phyloP scores from a whole-genome alignment of 2,888 invertebrate species.

The Lydus trimaculatus region DNA sequence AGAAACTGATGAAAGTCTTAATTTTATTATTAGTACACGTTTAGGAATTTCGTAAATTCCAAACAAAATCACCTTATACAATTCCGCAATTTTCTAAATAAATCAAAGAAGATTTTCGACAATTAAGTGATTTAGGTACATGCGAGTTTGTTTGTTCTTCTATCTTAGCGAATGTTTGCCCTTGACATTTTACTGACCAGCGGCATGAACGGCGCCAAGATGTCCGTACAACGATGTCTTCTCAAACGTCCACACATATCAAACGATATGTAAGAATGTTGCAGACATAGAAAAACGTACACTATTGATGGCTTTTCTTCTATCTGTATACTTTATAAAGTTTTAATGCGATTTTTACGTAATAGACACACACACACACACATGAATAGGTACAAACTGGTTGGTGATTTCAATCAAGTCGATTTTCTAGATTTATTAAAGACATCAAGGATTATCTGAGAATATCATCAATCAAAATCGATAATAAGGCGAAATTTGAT shows the following conservation, averaged over 20 bases:
- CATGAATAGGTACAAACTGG: too few relatives aligned
- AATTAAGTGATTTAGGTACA: slow-evolving; percentile 39
- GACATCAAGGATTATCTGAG: background rate
- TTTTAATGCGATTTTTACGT: background rate
- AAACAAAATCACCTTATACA: too few relatives aligned
- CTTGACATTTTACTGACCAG: slow-evolving; percentile 52
- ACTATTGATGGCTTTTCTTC: background rate
- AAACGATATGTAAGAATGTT: slow-evolving; percentile 2
- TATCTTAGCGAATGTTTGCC: slow-evolving; percentile 48
- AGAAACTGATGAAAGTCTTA: background rate
- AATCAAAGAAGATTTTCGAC: slow-evolving; percentile 38
- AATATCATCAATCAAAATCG: background rate
- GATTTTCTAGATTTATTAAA: background rate
- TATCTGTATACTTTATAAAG: background rate
- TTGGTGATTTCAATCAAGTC: background rate
- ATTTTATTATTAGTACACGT: too few relatives aligned
- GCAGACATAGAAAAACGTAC: slow-evolving; percentile 3
- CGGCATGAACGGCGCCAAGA: slow-evolving; percentile 47
- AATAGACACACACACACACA: background rate
- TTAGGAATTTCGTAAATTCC: too few relatives aligned
- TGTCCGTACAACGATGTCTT: slow-evolving; percentile 47
- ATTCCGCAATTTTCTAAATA: slow-evolving; percentile 34
- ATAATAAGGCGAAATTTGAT: background rate
- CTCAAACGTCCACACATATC: slow-evolving; percentile 38
- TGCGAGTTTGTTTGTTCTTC: background rate